Evolutionary conservation across 2,797 vertebrate genomes (phyloP).

Genomic region (Cyprinodon diabolis): DNA sequence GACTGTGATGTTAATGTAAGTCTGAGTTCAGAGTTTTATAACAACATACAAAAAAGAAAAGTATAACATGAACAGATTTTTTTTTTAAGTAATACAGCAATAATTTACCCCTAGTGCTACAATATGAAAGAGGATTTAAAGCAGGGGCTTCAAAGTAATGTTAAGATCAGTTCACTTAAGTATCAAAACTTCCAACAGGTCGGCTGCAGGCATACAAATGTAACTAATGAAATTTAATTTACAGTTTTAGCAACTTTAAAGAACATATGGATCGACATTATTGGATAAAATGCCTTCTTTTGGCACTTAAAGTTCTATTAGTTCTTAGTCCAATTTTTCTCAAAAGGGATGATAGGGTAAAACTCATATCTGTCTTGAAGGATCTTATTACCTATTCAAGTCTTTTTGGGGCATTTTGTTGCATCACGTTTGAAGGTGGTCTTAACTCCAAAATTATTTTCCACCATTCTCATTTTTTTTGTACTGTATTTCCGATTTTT

Average conservation of each 20-base stretch:
- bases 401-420: background rate
- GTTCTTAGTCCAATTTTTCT: too few relatives aligned
- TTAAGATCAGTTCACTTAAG: too few relatives aligned
- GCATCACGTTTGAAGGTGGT: background rate
- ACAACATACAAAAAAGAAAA: background rate
- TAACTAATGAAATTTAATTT: too few relatives aligned
- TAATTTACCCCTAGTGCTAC: background rate
- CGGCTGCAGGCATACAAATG: too few relatives aligned
- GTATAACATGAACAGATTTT: background rate
- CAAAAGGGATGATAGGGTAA: background rate
- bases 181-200: too few relatives aligned
- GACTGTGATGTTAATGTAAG: background rate
- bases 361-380: background rate
- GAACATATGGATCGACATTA: too few relatives aligned
- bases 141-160: too few relatives aligned
- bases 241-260: too few relatives aligned
- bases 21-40: background rate
- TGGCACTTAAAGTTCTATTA: too few relatives aligned
- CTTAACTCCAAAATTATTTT: too few relatives aligned
- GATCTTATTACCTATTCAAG: background rate
- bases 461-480: background rate
- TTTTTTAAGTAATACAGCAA: background rate
- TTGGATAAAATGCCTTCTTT: too few relatives aligned
- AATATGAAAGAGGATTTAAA: background rate
- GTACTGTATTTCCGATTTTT: background rate